phyloP scores from a whole-genome alignment of 2,797 vertebrate species.

The Scomberomorus guttatus region DNA sequence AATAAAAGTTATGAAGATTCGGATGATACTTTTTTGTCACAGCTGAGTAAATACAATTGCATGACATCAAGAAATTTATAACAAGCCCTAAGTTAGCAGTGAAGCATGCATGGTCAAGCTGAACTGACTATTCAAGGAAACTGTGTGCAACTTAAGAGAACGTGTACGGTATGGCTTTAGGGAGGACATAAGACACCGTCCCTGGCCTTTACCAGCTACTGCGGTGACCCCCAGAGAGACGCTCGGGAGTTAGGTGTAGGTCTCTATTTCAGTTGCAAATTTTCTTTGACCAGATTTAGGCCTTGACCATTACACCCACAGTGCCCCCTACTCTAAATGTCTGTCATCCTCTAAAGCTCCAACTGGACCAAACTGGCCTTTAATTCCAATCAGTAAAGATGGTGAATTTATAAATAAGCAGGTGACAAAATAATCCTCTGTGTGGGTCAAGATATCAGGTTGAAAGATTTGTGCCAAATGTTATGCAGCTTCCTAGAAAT shows the following conservation, averaged over 20 bases:
- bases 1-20: background rate
- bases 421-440: background rate
- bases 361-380: background rate
- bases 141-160: conserved; percentile 49
- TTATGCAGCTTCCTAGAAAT: conserved; percentile 11
- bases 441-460: conserved; percentile 26
- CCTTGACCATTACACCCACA: conserved; percentile 53
- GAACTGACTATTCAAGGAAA: conserved; percentile 75
- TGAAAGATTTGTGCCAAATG: conserved; percentile 20
- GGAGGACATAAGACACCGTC: conserved; percentile 75
- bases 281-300: conserved; percentile 69
- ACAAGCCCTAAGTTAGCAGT: conserved; percentile 15
- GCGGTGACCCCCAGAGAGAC: conserved; percentile 47
- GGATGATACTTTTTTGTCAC: background rate
- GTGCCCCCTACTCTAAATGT: background rate
- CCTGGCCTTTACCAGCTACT: conserved; percentile 75
- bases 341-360: background rate
- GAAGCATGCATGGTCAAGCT: conserved; percentile 33
- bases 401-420: background rate
- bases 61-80: conserved; percentile 11
- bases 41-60: background rate
- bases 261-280: conserved; percentile 75
- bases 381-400: background rate
- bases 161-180: conserved; percentile 68
- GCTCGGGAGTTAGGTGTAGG: conserved; percentile 47